Evolutionary conservation across 1,140 invertebrate genomes (phyloP).

Genomic region (Centruroides sculpturatus): DNA sequence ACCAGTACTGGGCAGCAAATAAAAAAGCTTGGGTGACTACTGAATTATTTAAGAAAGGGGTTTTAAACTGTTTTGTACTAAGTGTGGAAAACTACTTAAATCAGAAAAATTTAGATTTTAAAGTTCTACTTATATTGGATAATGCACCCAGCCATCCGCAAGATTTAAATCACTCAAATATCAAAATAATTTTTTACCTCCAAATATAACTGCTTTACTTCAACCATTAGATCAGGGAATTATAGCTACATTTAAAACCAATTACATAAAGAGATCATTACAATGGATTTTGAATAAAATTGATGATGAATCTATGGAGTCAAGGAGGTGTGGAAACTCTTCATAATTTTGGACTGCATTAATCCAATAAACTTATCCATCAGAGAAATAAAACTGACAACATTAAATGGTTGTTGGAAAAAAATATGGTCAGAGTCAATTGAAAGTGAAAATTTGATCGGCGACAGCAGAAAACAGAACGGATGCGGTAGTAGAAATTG

Average conservation of each 20-base stretch:
- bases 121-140: neutral
- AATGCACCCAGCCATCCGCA: conserved; percentile 24
- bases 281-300: neutral
- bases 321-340: neutral
- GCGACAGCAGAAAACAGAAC: neutral
- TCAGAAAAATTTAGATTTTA: too few relatives aligned
- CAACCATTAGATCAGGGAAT: conserved; percentile 35
- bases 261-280: conserved; percentile 1
- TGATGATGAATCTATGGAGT: neutral
- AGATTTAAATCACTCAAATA: too few relatives aligned
- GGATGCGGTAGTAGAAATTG: neutral
- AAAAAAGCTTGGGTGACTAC: conserved; percentile 7
- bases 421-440: neutral
- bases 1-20: conserved; percentile 12
- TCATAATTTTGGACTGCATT: neutral
- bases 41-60: conserved; percentile 11
- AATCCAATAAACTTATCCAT: neutral
- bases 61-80: neutral
- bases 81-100: too few relatives aligned
- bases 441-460: too few relatives aligned
- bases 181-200: conserved; percentile 27
- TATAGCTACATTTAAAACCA: conserved; percentile 26
- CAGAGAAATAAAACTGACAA: neutral
- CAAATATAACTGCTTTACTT: conserved; percentile 31
- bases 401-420: neutral